These are phyloP conservation scores for Bos javanicus DNA, from an alignment of 2,113 vertebrate species.

Conservation along the genomic window DNA sequence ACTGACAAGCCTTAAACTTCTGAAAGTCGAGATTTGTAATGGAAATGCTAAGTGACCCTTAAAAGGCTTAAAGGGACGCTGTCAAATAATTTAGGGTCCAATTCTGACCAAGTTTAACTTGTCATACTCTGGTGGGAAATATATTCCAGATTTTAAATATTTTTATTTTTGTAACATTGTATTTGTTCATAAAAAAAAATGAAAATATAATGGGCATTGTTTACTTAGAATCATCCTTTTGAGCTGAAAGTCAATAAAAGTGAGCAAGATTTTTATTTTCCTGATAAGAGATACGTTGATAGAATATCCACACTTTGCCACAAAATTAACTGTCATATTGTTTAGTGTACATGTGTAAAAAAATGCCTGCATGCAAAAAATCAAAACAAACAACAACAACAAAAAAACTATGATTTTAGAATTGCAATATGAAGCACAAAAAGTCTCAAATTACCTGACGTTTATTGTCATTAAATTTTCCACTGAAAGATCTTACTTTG, in stretches of 20 bases:
- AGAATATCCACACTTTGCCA: neutral
- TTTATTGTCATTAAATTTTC: neutral
- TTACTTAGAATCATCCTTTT: slow-evolving; percentile 2
- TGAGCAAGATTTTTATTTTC: neutral
- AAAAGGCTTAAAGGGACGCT: slow-evolving; percentile 44
- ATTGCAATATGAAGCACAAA: neutral
- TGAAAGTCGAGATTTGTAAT: slow-evolving; percentile 56
- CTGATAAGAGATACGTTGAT: neutral
- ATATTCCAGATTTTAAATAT: slow-evolving; percentile 53
- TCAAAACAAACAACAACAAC: neutral
- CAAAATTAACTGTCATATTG: neutral
- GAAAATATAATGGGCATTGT: neutral
- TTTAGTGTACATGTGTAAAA: neutral
- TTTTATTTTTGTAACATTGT: slow-evolving; percentile 44
- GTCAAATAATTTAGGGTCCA: slow-evolving; percentile 62
- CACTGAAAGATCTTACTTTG: neutral
- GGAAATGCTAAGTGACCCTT: slow-evolving; percentile 61
- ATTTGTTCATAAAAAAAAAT: slow-evolving; percentile 32
- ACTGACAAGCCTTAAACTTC: slow-evolving; percentile 52
- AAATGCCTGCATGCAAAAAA: neutral
- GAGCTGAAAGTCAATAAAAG: slow-evolving; percentile 19
- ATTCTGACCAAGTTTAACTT: slow-evolving; percentile 56
- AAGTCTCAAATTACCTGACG: neutral
- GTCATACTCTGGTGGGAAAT: slow-evolving; percentile 58
- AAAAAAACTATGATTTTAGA: neutral